Conservation (phyloP, 2,888 invertebrate genomes). For the Aromia moschata region DNA sequence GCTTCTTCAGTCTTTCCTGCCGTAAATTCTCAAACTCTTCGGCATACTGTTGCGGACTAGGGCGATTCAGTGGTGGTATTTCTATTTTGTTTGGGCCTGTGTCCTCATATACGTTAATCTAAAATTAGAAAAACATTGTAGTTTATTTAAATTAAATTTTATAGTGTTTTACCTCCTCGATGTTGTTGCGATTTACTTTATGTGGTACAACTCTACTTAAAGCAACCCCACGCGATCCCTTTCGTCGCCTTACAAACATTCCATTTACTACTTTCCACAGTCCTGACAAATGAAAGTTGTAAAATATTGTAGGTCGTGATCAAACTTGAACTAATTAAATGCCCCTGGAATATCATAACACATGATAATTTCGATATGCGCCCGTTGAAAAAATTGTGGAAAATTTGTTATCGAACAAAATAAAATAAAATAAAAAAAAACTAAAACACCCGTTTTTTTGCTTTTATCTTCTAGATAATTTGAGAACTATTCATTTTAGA, state of each 20-base stretch:
- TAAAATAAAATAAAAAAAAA: too few species aligned
- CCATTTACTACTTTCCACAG: constrained; percentile 13
- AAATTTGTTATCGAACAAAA: too few species aligned
- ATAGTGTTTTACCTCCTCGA: constrained; percentile 11
- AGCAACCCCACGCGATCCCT: background rate
- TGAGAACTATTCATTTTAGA: too few species aligned
- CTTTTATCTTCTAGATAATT: too few species aligned
- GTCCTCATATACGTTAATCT: constrained; percentile 37
- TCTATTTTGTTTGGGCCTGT: constrained; percentile 30
- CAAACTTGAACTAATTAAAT: too few species aligned
- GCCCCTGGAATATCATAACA: too few species aligned
- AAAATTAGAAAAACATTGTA: background rate
- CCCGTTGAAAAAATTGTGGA: too few species aligned
- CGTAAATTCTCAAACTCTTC: constrained; percentile 51
- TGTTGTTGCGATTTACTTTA: background rate
- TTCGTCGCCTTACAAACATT: constrained; percentile 13
- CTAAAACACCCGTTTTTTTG: too few species aligned
- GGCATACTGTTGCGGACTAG: constrained; percentile 31
- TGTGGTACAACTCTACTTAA: background rate
- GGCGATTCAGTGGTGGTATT: constrained; percentile 25
- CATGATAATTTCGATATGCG: too few species aligned
- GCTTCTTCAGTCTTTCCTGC: constrained; percentile 42
- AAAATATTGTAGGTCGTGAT: background rate
- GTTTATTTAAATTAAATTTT: too few species aligned
- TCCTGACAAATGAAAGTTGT: background rate